A percentile compares a stretch with the other conserved stretches of the same genome.
Conservation (phyloP, 2,888 invertebrate genomes). For the Smittia sp. region DNA sequence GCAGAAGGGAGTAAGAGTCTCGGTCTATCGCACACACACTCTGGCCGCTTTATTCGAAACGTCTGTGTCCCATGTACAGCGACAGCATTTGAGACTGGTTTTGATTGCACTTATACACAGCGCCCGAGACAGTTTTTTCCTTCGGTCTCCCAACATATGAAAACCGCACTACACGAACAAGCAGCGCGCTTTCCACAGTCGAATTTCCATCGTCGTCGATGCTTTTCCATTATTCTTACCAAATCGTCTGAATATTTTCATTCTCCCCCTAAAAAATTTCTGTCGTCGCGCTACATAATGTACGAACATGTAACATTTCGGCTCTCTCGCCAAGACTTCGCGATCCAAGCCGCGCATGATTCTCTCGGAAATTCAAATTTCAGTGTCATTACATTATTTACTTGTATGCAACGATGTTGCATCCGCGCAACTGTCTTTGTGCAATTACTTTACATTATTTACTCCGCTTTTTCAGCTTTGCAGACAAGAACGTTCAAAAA, state of each 20-base stretch:
- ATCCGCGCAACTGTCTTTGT: slow-evolving; percentile 13
- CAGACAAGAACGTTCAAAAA: slow-evolving; percentile 8
- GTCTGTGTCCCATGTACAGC: neutral
- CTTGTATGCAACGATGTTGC: slow-evolving; percentile 27
- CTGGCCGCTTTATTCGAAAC: neutral
- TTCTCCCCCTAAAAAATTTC: slow-evolving; percentile 9
- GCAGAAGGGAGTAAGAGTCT: neutral
- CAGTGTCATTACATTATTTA: slow-evolving; percentile 35
- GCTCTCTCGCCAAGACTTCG: slow-evolving; percentile 7
- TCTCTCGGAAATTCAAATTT: slow-evolving; percentile 28
- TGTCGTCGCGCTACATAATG: neutral
- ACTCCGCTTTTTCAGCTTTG: neutral
- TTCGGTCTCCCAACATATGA: neutral
- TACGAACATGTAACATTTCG: slow-evolving; percentile 13
- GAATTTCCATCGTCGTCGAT: slow-evolving; percentile 12
- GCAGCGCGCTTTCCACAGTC: slow-evolving; percentile 1
- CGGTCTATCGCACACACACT: neutral
- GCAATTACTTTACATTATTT: neutral
- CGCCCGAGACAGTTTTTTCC: neutral
- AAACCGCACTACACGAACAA: slow-evolving; percentile 21
- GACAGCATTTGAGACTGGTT: slow-evolving; percentile 16
- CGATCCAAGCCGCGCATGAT: slow-evolving; percentile 31
- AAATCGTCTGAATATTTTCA: slow-evolving; percentile 24
- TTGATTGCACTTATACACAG: slow-evolving; percentile 14
- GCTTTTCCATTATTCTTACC: slow-evolving; percentile 9